Conservation (phyloP, 2,888 invertebrate genomes). For the Taphrorychus bicolor region DNA sequence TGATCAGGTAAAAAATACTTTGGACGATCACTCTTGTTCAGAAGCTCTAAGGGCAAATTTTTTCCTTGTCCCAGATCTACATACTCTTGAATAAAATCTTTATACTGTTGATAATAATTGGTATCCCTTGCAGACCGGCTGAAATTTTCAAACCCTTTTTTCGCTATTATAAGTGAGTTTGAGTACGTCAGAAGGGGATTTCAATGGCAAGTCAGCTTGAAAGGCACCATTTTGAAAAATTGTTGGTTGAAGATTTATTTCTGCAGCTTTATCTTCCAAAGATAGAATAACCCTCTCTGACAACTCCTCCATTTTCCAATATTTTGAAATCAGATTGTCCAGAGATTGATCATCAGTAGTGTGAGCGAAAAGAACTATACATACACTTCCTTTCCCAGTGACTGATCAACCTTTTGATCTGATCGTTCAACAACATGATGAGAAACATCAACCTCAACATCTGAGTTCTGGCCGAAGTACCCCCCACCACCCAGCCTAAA, state of each 20-base stretch:
- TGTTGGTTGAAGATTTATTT: slow-evolving; percentile 1
- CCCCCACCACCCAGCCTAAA: slow-evolving; percentile 17
- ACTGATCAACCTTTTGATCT: too few species aligned
- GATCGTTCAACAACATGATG: too few species aligned
- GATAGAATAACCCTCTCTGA: neutral
- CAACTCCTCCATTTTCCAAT: slow-evolving; percentile 6
- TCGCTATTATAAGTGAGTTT: slow-evolving; percentile 1
- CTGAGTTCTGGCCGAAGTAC: neutral
- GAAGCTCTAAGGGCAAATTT: neutral
- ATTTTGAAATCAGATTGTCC: neutral
- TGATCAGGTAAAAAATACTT: neutral
- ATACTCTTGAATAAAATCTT: neutral
- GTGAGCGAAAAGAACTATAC: too few species aligned
- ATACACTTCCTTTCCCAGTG: too few species aligned
- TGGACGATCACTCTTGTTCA: neutral
- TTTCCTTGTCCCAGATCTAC: neutral
- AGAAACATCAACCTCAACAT: neutral
- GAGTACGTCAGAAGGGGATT: neutral
- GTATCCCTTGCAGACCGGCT: neutral
- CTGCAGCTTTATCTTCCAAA: neutral
- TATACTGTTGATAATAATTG: neutral
- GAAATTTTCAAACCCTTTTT: slow-evolving; percentile 11
- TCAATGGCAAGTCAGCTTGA: slow-evolving; percentile 18
- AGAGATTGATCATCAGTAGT: too few species aligned
- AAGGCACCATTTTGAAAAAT: neutral